Base-by-base conservation (phyloP, 2,113 vertebrate species). In the Beaufortia kweichowensis region DNA sequence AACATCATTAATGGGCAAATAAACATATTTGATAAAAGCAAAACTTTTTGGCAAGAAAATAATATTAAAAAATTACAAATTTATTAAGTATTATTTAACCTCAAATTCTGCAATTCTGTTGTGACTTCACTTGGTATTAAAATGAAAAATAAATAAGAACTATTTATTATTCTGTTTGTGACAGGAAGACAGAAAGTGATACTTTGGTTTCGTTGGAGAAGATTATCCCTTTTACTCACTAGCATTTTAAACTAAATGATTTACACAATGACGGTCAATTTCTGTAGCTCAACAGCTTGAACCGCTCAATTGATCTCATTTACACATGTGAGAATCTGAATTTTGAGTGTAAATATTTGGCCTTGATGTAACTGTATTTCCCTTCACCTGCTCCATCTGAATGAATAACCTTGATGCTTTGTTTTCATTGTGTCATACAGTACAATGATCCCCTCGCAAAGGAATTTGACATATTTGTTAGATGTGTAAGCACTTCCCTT, bases 261-360 rank as follows among this genome's bases (percentile, higher is more conserved):
- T 21, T 10, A 53, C 65, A 53, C 9, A 50, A 31, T 53, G 43
- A 50, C 1, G 19, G 46, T 21, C 17, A 21, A 50, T 53, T 53
- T 39, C 14, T 46, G n/a, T 3, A 65, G 35, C 21, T 43, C 9
- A 76, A 39, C 70, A 63, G 35, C 66, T 78, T 60, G n/a, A n/a
- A 62, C 39, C 55, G 63, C 68, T 77, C 64, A 71, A 78, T 69
- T 65, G n/a, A 61, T 67, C 26, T 17, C 26, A 62, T 17, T 31
- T n/a, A 39, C 59, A 35, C 65, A 77, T 79, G 79, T 77, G 64
- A 35, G 19, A 81, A 79, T 81, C 79, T 74, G 26, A 76, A 81
- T 83, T 73, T 62, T 71, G 59, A 78, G 79, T 62, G 68, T 73
- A 83, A 75, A 83, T 77, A 69, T 81, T 65, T 81, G 64, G 48